Evolutionary conservation across 1,140 invertebrate genomes (phyloP).

Genomic region (Atta colombica): DNA sequence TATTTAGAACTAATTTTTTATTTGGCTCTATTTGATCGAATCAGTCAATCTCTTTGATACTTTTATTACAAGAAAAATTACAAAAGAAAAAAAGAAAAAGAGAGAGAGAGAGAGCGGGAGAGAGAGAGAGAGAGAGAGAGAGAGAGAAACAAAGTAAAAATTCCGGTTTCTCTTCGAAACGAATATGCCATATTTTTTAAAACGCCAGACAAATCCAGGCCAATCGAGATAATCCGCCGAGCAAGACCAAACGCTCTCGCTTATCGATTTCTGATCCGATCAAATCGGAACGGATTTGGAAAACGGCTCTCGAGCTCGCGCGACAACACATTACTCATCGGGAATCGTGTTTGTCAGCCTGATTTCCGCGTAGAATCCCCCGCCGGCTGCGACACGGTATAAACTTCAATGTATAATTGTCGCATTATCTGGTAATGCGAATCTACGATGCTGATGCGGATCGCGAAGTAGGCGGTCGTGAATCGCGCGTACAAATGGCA

Average conservation of each 20-base stretch:
- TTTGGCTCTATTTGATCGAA: neutral
- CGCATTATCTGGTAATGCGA: conserved; percentile 72
- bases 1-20: neutral
- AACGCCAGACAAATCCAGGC: conserved; percentile 43
- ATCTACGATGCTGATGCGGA: conserved; percentile 65
- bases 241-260: conserved; percentile 44
- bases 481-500: conserved; percentile 68
- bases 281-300: conserved; percentile 59
- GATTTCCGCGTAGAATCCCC: conserved; percentile 36
- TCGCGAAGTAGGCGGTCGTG: conserved; percentile 66
- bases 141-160: neutral
- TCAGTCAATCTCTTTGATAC: neutral
- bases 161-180: neutral
- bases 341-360: conserved; percentile 46
- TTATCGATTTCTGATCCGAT: conserved; percentile 64
- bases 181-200: conserved; percentile 28
- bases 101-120: neutral
- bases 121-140: conserved; percentile 6
- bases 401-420: conserved; percentile 69
- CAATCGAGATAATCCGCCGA: conserved; percentile 58
- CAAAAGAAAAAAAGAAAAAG: neutral
- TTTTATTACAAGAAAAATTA: conserved; percentile 11
- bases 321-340: conserved; percentile 61
- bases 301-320: conserved; percentile 46
- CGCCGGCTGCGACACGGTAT: conserved; percentile 35